These are phyloP conservation scores for Nomada flava DNA, from an alignment of 2,888 invertebrate species.

Conservation along the genomic window DNA sequence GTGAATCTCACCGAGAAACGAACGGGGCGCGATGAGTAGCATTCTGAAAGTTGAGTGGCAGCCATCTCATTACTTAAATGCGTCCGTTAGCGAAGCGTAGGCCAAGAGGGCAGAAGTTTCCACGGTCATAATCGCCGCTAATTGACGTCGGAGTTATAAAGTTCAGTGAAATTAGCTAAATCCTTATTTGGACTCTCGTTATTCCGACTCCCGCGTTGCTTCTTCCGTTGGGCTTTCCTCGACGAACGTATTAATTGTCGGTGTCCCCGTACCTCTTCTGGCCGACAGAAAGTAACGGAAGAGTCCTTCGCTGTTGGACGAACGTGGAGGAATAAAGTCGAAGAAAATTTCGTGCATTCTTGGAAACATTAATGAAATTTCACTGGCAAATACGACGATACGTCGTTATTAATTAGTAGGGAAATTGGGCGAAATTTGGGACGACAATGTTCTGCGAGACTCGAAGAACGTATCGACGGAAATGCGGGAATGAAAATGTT, in stretches of 20 bases:
- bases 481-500: not conserved
- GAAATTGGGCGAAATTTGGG: not conserved
- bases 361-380: conserved; percentile 7
- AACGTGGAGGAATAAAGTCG: conserved; percentile 24
- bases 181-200: conserved; percentile 77
- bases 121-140: conserved; percentile 81
- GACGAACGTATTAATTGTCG: conserved; percentile 62
- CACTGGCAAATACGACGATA: conserved; percentile 2
- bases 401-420: not conserved
- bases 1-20: conserved; percentile 45
- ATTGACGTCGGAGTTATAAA: conserved; percentile 80
- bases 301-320: conserved; percentile 31
- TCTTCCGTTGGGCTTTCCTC: conserved; percentile 51
- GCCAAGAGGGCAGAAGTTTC: conserved; percentile 78
- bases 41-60: conserved; percentile 77
- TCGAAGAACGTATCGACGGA: not conserved
- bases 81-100: conserved; percentile 75
- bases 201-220: conserved; percentile 62
- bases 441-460: not conserved
- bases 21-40: conserved; percentile 74
- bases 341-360: not conserved
- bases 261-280: conserved; percentile 51
- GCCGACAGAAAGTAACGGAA: conserved; percentile 40
- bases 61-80: conserved; percentile 80
- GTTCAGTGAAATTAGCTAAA: conserved; percentile 80